Conservation (phyloP, 2,113 vertebrate species). For the Hystrix brachyura region DNA sequence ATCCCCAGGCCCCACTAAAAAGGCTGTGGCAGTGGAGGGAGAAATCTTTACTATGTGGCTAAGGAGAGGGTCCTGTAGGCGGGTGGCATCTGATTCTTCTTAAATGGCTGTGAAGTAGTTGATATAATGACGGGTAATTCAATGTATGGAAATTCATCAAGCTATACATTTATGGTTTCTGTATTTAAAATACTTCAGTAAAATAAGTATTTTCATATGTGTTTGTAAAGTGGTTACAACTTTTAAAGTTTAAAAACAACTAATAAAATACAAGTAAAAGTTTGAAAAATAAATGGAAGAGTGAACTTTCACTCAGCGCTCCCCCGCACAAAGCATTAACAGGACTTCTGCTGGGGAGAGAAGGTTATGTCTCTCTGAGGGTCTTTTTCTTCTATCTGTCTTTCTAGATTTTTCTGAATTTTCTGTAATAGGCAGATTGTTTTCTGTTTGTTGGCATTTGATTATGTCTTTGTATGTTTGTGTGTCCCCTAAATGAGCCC, state of each 20-base stretch:
- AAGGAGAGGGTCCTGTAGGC: not conserved
- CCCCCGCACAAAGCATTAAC: not conserved
- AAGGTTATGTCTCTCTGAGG: not conserved
- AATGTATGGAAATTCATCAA: not conserved
- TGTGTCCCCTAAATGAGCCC: not conserved
- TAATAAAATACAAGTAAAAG: conserved; percentile 6
- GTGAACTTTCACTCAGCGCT: not conserved
- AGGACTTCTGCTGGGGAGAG: not conserved
- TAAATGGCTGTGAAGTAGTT: not conserved
- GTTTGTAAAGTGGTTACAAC: not conserved
- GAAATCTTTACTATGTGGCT: not conserved
- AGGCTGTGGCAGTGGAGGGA: not conserved
- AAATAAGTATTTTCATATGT: conserved; percentile 1
- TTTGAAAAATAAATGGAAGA: not conserved
- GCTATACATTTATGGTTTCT: not conserved
- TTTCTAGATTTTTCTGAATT: conserved; percentile 38
- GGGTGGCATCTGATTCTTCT: not conserved
- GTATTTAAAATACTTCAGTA: not conserved
- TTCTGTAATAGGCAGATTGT: not conserved
- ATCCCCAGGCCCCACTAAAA: not conserved
- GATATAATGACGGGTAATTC: not conserved
- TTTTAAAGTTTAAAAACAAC: conserved; percentile 44
- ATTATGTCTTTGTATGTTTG: not conserved
- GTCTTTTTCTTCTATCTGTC: not conserved
- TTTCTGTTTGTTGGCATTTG: not conserved